Conservation (phyloP, 2,888 invertebrate genomes). For the Germaria angustata region DNA sequence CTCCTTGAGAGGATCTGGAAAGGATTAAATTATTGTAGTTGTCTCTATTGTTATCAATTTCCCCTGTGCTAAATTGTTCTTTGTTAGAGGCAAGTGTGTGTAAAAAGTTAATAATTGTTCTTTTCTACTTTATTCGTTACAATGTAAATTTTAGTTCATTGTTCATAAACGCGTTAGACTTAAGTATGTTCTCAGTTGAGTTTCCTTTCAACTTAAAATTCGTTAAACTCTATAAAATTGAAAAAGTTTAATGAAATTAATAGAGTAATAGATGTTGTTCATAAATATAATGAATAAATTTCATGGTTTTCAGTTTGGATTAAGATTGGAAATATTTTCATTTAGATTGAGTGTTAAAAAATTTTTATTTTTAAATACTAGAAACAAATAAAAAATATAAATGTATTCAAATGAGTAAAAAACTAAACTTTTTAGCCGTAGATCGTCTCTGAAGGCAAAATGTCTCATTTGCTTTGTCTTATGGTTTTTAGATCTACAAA, state of each 20-base stretch:
- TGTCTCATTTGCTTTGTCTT: no score
- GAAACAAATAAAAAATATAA: no score
- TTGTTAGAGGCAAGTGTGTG: constrained; percentile 60
- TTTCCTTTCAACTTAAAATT: constrained; percentile 13
- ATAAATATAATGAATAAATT: constrained; percentile 43
- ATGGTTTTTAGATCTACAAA: no score
- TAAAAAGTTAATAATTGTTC: constrained; percentile 63
- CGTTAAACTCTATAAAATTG: constrained; percentile 33
- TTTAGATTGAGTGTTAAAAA: background rate
- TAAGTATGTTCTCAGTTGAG: background rate
- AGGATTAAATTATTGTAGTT: constrained; percentile 43
- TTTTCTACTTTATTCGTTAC: background rate
- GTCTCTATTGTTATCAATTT: constrained; percentile 35
- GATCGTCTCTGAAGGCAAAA: no score
- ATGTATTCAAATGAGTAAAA: no score
- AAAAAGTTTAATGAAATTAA: background rate
- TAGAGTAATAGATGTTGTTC: background rate
- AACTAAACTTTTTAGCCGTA: no score
- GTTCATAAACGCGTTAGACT: constrained; percentile 26
- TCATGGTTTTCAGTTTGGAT: constrained; percentile 51
- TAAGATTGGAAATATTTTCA: constrained; percentile 9
- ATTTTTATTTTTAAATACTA: no score
- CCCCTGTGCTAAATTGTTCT: constrained; percentile 52
- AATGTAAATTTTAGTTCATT: constrained; percentile 51
- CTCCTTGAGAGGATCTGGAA: constrained; percentile 37